Evolutionary conservation across 92 coral and sea anemone species (phyloP), one percentile per base, ranked within the genome.

Genomic region (Blastomussa wellsi): DNA sequence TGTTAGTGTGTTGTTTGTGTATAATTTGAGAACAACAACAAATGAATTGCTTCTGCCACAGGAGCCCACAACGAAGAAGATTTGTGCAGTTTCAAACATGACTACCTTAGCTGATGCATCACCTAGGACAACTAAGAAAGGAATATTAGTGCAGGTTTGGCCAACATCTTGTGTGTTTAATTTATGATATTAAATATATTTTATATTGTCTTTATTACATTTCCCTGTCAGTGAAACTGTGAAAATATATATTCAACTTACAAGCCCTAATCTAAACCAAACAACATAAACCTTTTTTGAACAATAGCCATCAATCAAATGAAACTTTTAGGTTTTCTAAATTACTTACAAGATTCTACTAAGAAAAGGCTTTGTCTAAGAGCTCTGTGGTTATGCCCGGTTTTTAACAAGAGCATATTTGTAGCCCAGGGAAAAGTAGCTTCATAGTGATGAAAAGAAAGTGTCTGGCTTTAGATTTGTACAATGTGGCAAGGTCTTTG

Each of bases 51-150:
- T 31, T 88, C 57, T 68, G 47, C 22, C 42, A 32, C 72, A 90
- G 93, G 90, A 90, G 69, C 90, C 93, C 28, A 64, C 84, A 26
- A 80, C 93, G 14, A 90, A 90, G 90, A 87, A 87, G 86, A 76
- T 82, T 51, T 90, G 93, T 38, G 79, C 79, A 32, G 78, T 89
- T 6, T 72, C 93, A 14, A 81, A 82, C 28, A 77, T 90, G 85
- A 82, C 93, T 8, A 62, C 90, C 17, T 76, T 75, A 22, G 82
- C 87, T 26, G 78, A 76, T 39, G 67, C 82, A 44, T 90, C 90
- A 19, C 90, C 93, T 42, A 90, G 57, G 17, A 81, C 87, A 47
- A 81, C 76, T 53, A 90, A 90, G 90, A 90, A 90, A 87, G 83
- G 77, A 49, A 48, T 78, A 19, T 78, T 76, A 47, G 88, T 85